Evolutionary conservation across 2,797 vertebrate species (phyloP), one percentile per base, ranked within the genome.

Genomic region (Galagoides demidoff): DNA sequence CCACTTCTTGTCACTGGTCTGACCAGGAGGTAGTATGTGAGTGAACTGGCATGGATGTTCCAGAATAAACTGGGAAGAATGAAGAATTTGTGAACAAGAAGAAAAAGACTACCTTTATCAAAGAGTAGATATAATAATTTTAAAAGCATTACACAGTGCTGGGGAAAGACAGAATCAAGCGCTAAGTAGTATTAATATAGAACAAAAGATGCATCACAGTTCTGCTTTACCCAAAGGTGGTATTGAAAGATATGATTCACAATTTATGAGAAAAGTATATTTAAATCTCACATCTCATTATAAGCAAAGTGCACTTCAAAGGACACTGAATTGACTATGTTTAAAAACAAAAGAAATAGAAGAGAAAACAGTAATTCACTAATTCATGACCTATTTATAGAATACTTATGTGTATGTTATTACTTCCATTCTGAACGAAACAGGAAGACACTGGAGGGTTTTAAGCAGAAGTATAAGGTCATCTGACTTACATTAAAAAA

Each of bases 261-360:
- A 59, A 39, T 78, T 37, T 70, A 17, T 76, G 31, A 49, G 31
- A 85, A 59, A 73, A 77, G n/a, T 71, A 61, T 52, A 37, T 14
- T 20, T 85, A 73, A 61, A 27, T 89, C 13, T 55, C 17, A 25
- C 16, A 76, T 34, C 14, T 85, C 45, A 52, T 39, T 2, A 63
- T 34, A 92, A 93, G 52, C 66, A 74, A 86, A 94, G 74, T 61
- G 29, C 23, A 74, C n/a, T 23, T 91, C 59, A 31, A 78, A 49
- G 13, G 23, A 31, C 9, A 25, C 43, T 52, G 12, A 94, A 64
- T 37, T 27, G n/a, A 55, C 29, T 93, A 14, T 22, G 0, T 70
- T 83, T 85, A 39, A 64, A 85, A 93, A 37, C 11, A 84, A 84
- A 87, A 90, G 29, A 81, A 79, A 64, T 23, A 52, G n/a, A 82